Evolutionary conservation across 2,113 vertebrate species (phyloP).

Genomic region (Bos indicus): DNA sequence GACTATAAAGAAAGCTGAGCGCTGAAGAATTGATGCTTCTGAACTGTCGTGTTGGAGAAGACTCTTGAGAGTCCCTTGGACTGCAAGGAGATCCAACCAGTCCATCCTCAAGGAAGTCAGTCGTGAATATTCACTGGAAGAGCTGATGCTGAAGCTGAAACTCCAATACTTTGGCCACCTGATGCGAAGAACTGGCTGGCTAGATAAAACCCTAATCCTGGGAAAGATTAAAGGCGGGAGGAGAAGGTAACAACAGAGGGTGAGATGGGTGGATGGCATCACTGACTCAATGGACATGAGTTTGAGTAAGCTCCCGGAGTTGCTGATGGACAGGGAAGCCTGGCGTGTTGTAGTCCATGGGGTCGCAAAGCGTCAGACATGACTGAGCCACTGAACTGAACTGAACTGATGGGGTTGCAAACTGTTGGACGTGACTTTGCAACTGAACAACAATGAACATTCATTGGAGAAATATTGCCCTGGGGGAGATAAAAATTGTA

Average conservation of each 20-base stretch:
- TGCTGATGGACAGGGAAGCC: background rate
- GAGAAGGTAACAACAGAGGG: background rate
- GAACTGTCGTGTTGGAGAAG: background rate
- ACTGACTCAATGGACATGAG: background rate
- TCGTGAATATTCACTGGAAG: background rate
- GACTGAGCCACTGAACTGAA: background rate
- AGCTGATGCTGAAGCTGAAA: background rate
- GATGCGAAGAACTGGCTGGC: background rate
- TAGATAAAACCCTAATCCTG: background rate
- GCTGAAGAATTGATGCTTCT: background rate
- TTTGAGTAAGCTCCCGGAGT: background rate
- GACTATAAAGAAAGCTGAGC: background rate
- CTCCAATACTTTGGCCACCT: background rate
- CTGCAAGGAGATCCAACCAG: background rate
- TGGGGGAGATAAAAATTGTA: background rate
- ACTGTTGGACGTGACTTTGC: background rate
- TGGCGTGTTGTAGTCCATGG: background rate
- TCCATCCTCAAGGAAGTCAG: background rate
- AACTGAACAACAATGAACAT: background rate
- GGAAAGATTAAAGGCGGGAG: background rate
- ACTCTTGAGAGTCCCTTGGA: background rate
- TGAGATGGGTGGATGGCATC: background rate
- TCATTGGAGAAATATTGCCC: background rate
- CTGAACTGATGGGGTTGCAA: background rate
- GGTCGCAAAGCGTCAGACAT: fast-evolving